Evolutionary conservation across 1,140 invertebrate species (phyloP).

Genomic region (Drosophila asahinai): DNA sequence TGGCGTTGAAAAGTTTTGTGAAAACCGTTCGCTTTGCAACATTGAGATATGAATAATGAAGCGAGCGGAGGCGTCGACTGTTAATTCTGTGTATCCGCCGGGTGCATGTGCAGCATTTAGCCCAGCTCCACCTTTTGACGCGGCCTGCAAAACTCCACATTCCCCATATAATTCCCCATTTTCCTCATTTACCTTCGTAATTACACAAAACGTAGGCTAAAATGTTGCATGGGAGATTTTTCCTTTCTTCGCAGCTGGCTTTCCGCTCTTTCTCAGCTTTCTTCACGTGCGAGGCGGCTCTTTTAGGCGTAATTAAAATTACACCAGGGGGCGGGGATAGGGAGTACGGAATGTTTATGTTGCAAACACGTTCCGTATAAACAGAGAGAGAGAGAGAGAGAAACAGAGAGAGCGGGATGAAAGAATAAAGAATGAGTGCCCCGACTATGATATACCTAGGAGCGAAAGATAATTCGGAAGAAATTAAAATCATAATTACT

Average conservation of each 20-base stretch:
- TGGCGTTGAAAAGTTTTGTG: slow-evolving; percentile 26
- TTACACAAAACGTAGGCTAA: slow-evolving; percentile 60
- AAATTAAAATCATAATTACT: too few relatives aligned
- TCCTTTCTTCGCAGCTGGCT: slow-evolving; percentile 37
- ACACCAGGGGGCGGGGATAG: slow-evolving; percentile 27
- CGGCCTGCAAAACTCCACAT: slow-evolving; percentile 42
- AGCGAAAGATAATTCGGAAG: neutral
- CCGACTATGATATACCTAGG: neutral
- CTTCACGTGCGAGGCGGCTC: slow-evolving; percentile 65
- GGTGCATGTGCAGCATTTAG: slow-evolving; percentile 77
- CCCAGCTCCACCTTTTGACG: slow-evolving; percentile 57
- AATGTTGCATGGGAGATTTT: slow-evolving; percentile 52
- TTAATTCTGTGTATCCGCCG: slow-evolving; percentile 62
- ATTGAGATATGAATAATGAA: slow-evolving; percentile 58
- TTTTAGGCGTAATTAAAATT: slow-evolving; percentile 83
- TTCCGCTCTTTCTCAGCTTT: slow-evolving; percentile 51
- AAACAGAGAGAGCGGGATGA: neutral
- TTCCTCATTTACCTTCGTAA: slow-evolving; percentile 27
- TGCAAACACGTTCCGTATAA: slow-evolving; percentile 76
- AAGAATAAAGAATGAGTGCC: too few relatives aligned
- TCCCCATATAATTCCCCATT: neutral
- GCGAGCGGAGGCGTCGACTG: slow-evolving; percentile 59
- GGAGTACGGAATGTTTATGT: slow-evolving; percentile 64
- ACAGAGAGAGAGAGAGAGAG: slow-evolving; percentile 23
- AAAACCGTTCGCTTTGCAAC: slow-evolving; percentile 52